A percentile compares a stretch with the other conserved stretches of the same genome.
Conservation (phyloP, 2,113 vertebrate genomes). For the Oxygymnocypris stewartii region DNA sequence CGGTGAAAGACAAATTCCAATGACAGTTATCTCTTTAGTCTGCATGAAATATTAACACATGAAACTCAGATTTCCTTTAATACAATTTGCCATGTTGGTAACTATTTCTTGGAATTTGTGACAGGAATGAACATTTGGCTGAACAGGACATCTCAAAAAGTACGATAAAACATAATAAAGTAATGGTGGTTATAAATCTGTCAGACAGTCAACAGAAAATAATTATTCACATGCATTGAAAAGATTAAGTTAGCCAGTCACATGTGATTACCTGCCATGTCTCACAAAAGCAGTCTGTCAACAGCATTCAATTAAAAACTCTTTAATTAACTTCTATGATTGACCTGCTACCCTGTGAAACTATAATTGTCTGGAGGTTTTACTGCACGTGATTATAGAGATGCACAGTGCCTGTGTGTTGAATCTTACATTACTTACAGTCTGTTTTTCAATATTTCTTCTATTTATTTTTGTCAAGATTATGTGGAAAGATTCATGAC, state of each 20-base stretch:
- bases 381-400: conserved; percentile 13
- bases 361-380: conserved; percentile 2
- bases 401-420: not conserved
- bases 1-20: conserved; percentile 49
- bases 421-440: not conserved
- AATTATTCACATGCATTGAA: conserved; percentile 20
- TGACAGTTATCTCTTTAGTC: conserved; percentile 50
- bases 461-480: conserved; percentile 2
- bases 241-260: not conserved
- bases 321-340: conserved; percentile 26
- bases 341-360: conserved; percentile 5
- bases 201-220: conserved; percentile 16
- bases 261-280: conserved; percentile 26
- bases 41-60: conserved; percentile 52
- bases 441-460: not conserved
- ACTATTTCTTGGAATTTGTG: conserved; percentile 22
- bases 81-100: conserved; percentile 22
- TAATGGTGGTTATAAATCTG: conserved; percentile 25
- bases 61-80: conserved; percentile 53
- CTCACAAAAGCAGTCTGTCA: conserved; percentile 28
- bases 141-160: conserved; percentile 13
- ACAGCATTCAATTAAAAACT: conserved; percentile 26
- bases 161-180: not conserved
- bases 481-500: conserved; percentile 33
- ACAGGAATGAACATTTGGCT: conserved; percentile 19